phyloP scores from a whole-genome alignment of 2,888 invertebrate genomes.

The Ennomos erosarius region DNA sequence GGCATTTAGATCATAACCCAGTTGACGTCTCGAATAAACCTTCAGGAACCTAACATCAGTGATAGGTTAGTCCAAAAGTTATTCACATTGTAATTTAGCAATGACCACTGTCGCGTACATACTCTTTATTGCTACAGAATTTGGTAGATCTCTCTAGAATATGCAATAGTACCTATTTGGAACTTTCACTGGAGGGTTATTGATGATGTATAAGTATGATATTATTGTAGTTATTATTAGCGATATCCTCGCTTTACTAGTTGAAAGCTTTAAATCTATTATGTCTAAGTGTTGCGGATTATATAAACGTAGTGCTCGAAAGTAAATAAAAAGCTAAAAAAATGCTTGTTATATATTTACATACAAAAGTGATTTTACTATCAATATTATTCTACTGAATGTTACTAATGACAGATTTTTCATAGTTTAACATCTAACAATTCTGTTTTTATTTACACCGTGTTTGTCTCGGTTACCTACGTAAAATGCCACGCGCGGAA shows the following conservation, averaged over 20 bases:
- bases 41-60: not conserved
- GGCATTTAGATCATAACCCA: slow-evolving; percentile 76
- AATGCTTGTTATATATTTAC: not conserved
- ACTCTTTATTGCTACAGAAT: no score
- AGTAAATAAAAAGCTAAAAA: slow-evolving; percentile 15
- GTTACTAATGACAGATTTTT: no score
- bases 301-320: slow-evolving; percentile 16
- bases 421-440: no score
- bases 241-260: slow-evolving; percentile 34
- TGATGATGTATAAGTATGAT: not conserved
- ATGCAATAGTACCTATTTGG: no score
- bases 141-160: no score
- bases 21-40: slow-evolving; percentile 11
- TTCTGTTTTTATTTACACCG: no score
- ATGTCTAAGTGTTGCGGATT: slow-evolving; percentile 32
- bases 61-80: no score
- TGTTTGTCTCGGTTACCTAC: no score
- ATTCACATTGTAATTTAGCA: no score
- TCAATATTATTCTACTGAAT: not conserved
- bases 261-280: slow-evolving; percentile 34
- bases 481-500: no score
- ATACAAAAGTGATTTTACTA: not conserved
- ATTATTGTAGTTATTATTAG: slow-evolving; percentile 27
- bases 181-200: no score
- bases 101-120: no score